phyloP scores from a whole-genome alignment of 2,797 vertebrate genomes.

The Sciurus carolinensis region DNA sequence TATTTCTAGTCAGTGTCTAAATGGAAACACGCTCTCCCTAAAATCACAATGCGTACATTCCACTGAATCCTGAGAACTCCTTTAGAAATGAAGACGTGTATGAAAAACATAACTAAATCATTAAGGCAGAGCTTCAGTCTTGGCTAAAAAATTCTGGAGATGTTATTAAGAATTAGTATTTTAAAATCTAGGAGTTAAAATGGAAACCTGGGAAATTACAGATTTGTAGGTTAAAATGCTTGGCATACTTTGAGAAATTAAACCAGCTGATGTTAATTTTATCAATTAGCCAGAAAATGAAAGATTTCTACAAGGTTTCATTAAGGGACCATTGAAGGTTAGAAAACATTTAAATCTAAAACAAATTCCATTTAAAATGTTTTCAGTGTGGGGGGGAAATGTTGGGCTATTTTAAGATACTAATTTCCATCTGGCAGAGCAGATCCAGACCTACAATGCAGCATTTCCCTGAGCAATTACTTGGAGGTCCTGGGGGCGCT shows the following conservation, averaged over 20 bases:
- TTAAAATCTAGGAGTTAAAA: conserved; percentile 77
- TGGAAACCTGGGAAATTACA: conserved; percentile 44
- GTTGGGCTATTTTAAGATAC: conserved; percentile 66
- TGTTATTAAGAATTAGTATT: conserved; percentile 53
- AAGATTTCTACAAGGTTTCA: conserved; percentile 28
- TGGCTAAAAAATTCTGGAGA: conserved; percentile 40
- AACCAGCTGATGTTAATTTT: conserved; percentile 44
- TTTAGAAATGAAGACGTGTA: conserved; percentile 53
- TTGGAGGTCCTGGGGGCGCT: conserved; percentile 3
- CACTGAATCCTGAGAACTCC: conserved; percentile 27
- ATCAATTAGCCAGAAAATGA: conserved; percentile 47
- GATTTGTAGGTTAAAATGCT: conserved; percentile 42
- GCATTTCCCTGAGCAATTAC: conserved; percentile 72
- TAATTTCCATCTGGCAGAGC: conserved; percentile 74
- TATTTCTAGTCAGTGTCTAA: neutral
- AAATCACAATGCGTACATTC: neutral
- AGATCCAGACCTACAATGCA: conserved; percentile 60
- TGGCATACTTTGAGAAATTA: conserved; percentile 61
- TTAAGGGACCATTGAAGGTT: neutral
- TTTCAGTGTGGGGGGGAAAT: conserved; percentile 39
- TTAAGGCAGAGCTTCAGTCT: conserved; percentile 23
- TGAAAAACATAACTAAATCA: neutral
- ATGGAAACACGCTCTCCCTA: neutral
- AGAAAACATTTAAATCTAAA: conserved; percentile 63
- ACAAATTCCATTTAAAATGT: conserved; percentile 62